Evolutionary conservation across 2,888 invertebrate species (phyloP).

Genomic region (Bugula neritina): DNA sequence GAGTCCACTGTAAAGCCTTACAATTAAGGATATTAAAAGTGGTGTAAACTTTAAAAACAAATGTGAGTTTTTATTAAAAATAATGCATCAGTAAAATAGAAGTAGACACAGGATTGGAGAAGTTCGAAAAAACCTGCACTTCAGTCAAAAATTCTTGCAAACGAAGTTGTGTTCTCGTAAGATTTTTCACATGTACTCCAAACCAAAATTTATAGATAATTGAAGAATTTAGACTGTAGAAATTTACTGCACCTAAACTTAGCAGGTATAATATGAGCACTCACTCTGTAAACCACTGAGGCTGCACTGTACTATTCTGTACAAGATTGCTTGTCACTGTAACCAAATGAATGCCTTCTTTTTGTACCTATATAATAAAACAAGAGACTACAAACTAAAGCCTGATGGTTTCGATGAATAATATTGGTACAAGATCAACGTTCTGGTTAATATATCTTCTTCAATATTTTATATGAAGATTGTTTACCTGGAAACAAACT

Average conservation of each 20-base stretch:
- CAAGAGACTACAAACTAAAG: too few relatives aligned
- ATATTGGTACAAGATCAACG: too few relatives aligned
- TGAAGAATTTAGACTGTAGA: neutral
- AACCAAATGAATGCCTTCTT: constrained; percentile 85
- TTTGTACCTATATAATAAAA: constrained; percentile 77
- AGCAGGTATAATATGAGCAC: neutral
- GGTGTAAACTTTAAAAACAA: too few relatives aligned
- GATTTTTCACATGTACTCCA: neutral
- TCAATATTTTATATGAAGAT: too few relatives aligned
- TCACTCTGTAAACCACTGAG: constrained; percentile 25
- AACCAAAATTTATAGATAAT: neutral
- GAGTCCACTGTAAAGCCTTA: too few relatives aligned
- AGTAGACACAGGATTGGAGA: too few relatives aligned
- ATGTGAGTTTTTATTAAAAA: too few relatives aligned
- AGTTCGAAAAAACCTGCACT: too few relatives aligned
- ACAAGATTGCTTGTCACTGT: constrained; percentile 80
- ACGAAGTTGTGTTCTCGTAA: neutral
- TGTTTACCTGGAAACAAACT: constrained; percentile 70
- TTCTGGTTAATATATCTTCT: too few relatives aligned
- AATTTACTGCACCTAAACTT: neutral
- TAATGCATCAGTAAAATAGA: too few relatives aligned
- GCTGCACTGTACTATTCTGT: constrained; percentile 63
- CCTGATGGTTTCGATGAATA: too few relatives aligned
- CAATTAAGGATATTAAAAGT: too few relatives aligned
- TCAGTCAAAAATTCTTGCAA: neutral